Evolutionary conservation across 2,113 vertebrate genomes (phyloP).

Genomic region (Apaloderma vittatum): DNA sequence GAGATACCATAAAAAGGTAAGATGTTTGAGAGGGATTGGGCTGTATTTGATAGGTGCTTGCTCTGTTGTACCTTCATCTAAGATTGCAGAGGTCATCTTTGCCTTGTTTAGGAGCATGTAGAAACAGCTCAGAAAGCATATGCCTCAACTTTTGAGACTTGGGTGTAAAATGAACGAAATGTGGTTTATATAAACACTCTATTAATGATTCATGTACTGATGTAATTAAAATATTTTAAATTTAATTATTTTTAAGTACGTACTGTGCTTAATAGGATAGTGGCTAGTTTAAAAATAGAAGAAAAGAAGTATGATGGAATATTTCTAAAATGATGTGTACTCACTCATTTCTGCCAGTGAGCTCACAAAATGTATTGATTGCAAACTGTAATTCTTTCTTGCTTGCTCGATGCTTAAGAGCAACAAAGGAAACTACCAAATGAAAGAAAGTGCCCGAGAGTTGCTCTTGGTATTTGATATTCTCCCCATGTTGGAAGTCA

Average conservation of each 20-base stretch:
- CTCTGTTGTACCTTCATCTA: background rate
- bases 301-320: background rate
- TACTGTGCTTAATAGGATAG: background rate
- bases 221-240: background rate
- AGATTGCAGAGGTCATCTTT: background rate
- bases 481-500: background rate
- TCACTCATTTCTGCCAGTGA: background rate
- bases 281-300: background rate
- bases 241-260: background rate
- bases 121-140: background rate
- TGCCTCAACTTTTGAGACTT: background rate
- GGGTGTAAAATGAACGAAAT: background rate
- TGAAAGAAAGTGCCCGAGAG: background rate
- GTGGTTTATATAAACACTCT: background rate
- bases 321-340: background rate
- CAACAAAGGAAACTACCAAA: background rate
- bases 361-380: background rate
- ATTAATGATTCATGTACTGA: background rate
- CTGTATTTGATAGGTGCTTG: background rate
- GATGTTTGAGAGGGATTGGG: background rate
- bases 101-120: background rate
- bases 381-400: background rate
- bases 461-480: background rate
- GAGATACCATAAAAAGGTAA: background rate
- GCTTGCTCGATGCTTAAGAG: background rate